These are phyloP conservation scores for Parnassius smintheus DNA, from an alignment of 2,888 invertebrate species.

Conservation along the genomic window DNA sequence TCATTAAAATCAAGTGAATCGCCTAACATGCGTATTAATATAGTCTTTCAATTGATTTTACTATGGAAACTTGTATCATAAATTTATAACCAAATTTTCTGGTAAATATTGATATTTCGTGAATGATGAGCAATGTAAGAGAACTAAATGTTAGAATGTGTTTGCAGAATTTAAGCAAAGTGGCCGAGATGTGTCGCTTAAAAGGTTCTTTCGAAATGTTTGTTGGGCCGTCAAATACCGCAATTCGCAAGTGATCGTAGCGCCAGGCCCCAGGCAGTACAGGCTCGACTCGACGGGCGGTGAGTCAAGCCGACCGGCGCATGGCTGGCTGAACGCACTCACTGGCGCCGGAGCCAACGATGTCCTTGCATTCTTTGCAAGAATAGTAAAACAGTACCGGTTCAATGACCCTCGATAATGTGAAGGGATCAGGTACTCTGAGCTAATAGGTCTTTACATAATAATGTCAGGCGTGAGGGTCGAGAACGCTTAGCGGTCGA, in stretches of 20 bases:
- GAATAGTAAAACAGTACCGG: constrained; percentile 69
- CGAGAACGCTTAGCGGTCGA: constrained; percentile 55
- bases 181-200: constrained; percentile 34
- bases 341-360: constrained; percentile 47
- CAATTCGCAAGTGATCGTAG: constrained; percentile 31
- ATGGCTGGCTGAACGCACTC: constrained; percentile 28
- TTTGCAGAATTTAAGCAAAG: constrained; percentile 17
- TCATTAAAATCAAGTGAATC: too few species aligned
- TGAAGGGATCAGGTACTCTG: constrained; percentile 61
- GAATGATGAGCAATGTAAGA: not conserved
- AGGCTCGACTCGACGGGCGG: constrained; percentile 30
- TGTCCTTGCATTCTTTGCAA: constrained; percentile 75
- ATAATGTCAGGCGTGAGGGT: constrained; percentile 57
- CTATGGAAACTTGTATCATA: too few species aligned
- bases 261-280: constrained; percentile 21
- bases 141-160: not conserved
- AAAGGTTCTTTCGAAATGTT: constrained; percentile 61
- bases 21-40: too few species aligned
- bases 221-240: constrained; percentile 45
- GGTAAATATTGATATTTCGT: not conserved
- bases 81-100: not conserved
- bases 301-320: constrained; percentile 30
- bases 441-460: constrained; percentile 66
- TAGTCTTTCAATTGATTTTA: too few species aligned
- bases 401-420: constrained; percentile 73